Conservation (phyloP, 2,113 vertebrate genomes). For the Neolamprologus toae region DNA sequence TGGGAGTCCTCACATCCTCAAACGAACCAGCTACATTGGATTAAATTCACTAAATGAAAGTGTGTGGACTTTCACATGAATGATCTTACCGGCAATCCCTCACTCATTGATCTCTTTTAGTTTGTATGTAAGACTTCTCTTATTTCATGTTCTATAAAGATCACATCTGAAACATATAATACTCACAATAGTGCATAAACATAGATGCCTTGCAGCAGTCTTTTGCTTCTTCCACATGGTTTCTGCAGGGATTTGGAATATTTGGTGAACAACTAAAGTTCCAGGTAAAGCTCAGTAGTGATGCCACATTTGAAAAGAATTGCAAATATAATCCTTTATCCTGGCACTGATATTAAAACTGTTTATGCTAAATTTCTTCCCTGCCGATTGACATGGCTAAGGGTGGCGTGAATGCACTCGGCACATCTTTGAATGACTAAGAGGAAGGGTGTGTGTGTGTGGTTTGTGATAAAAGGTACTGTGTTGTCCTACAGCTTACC, state of each 20-base stretch:
- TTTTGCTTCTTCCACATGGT: not conserved
- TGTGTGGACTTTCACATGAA: constrained; percentile 22
- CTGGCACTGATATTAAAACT: not conserved
- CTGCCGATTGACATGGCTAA: not conserved
- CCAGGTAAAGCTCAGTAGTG: not conserved
- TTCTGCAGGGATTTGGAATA: not conserved
- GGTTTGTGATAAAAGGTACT: not conserved
- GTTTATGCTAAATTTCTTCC: not conserved
- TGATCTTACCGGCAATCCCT: not conserved
- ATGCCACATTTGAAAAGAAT: not conserved
- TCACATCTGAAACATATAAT: not conserved
- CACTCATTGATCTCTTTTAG: not conserved
- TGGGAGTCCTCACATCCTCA: constrained; percentile 35
- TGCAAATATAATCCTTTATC: not conserved
- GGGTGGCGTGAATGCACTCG: not conserved
- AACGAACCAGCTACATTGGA: constrained; percentile 25
- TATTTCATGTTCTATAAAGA: not conserved
- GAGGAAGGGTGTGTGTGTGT: not conserved
- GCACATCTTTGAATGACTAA: not conserved
- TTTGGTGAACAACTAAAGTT: not conserved
- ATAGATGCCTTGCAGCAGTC: not conserved
- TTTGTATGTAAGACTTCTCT: not conserved
- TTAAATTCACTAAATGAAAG: constrained; percentile 11
- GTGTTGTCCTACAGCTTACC: not conserved
- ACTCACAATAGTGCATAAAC: not conserved